Conservation (phyloP, 2,113 vertebrate species). For the Pseudopipra pipra region DNA sequence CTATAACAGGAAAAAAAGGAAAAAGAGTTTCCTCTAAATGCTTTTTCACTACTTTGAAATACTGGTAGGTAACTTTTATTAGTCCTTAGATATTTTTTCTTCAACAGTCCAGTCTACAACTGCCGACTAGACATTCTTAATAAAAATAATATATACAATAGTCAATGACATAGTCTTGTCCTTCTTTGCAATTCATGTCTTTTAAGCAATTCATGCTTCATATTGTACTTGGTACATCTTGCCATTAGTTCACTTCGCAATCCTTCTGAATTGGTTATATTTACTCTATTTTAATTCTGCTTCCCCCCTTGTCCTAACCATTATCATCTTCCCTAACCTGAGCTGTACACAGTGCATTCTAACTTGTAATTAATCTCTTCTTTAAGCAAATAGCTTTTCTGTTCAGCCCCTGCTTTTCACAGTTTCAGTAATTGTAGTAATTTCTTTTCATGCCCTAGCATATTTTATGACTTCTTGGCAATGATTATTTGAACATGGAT, state of each 20-base stretch:
- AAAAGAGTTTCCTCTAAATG: not conserved
- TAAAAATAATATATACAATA: not conserved
- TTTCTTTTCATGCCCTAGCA: constrained; percentile 14
- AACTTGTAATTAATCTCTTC: constrained; percentile 4
- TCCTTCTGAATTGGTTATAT: not conserved
- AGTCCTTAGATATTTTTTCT: not conserved
- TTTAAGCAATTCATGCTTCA: not conserved
- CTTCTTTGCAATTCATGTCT: not conserved
- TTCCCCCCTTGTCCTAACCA: not conserved
- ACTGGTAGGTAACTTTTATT: not conserved
- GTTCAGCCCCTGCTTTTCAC: not conserved
- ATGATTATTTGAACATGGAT: not conserved
- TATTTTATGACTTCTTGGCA: constrained; percentile 41
- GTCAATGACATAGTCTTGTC: not conserved
- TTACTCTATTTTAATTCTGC: not conserved
- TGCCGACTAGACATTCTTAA: not conserved
- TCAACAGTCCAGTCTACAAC: not conserved
- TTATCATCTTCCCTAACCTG: not conserved
- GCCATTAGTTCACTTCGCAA: not conserved
- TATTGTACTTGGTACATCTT: not conserved
- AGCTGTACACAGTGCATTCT: not conserved
- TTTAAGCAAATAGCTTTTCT: not conserved
- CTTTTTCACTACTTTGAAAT: not conserved
- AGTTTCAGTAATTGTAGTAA: not conserved
- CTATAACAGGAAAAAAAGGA: not conserved